Percentiles rank a stretch among this genome's conserved stretches.
These are phyloP conservation scores for Exocentrus adspersus DNA, from an alignment of 2,888 invertebrate genomes.

Conservation along the genomic window DNA sequence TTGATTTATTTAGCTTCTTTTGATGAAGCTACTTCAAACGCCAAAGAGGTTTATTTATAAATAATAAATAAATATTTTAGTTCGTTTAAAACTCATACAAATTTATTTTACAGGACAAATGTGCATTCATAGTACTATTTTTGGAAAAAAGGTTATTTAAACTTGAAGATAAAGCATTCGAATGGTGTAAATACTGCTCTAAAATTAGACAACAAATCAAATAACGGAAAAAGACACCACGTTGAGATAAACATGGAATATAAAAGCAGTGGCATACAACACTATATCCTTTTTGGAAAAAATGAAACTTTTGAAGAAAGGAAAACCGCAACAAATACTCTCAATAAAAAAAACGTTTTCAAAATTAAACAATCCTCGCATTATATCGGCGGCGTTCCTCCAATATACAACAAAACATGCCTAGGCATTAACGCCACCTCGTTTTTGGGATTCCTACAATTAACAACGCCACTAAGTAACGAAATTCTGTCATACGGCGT, in stretches of 20 bases:
- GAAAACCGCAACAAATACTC: conserved; percentile 21
- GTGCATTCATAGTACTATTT: conserved; percentile 72
- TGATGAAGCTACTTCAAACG: background rate
- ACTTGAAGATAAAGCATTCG: conserved; percentile 79
- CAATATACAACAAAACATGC: conserved; percentile 67
- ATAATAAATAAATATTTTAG: background rate
- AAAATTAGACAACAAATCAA: conserved; percentile 77
- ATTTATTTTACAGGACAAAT: conserved; percentile 42
- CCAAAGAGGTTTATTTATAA: conserved; percentile 71
- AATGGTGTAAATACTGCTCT: conserved; percentile 74
- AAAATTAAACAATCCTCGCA: conserved; percentile 69
- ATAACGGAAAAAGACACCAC: conserved; percentile 81
- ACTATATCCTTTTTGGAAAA: conserved; percentile 33
- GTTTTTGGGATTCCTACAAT: conserved; percentile 50
- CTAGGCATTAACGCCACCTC: conserved; percentile 51
- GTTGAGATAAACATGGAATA: conserved; percentile 66
- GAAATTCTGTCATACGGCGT: conserved; percentile 42
- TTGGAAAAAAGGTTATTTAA: conserved; percentile 81
- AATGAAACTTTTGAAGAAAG: conserved; percentile 29
- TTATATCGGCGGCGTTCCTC: conserved; percentile 88
- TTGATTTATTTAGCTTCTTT: conserved; percentile 79
- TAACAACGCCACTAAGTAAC: conserved; percentile 36
- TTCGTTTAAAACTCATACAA: no score
- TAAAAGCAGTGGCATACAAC: conserved; percentile 28
- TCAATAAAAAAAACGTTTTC: conserved; percentile 55